phyloP scores from a whole-genome alignment of 1,140 invertebrate species.

The Agrilus planipennis region DNA sequence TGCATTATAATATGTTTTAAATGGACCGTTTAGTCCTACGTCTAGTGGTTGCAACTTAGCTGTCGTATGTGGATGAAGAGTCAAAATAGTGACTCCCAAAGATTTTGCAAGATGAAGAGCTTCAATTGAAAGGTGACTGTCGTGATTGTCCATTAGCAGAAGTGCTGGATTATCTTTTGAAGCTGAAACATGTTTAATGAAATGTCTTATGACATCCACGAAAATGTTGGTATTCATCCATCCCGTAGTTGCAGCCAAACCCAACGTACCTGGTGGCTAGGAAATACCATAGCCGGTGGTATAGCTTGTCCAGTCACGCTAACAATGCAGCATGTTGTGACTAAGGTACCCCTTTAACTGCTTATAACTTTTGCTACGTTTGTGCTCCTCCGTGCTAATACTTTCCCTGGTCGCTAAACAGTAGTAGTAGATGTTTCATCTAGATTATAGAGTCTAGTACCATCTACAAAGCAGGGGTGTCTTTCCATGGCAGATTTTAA shows the following conservation, averaged over 20 bases:
- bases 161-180: slow-evolving; percentile 19
- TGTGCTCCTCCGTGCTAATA: slow-evolving; percentile 27
- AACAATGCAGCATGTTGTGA: slow-evolving; percentile 31
- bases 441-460: slow-evolving; percentile 31
- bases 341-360: slow-evolving; percentile 33
- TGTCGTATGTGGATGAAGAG: slow-evolving; percentile 26
- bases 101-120: slow-evolving; percentile 23
- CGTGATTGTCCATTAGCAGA: slow-evolving; percentile 32
- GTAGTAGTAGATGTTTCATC: slow-evolving; percentile 36
- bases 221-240: slow-evolving; percentile 28
- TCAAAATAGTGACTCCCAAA: slow-evolving; percentile 13
- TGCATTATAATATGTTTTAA: slow-evolving; percentile 26
- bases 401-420: slow-evolving; percentile 32
- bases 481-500: slow-evolving; percentile 18
- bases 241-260: slow-evolving; percentile 21
- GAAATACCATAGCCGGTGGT: slow-evolving; percentile 25
- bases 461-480: slow-evolving; percentile 12
- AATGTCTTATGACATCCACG: slow-evolving; percentile 29
- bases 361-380: slow-evolving; percentile 32
- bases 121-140: slow-evolving; percentile 30
- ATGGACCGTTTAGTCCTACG: slow-evolving; percentile 29
- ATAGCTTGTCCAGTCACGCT: slow-evolving; percentile 22
- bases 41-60: slow-evolving; percentile 33
- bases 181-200: slow-evolving; percentile 23
- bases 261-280: slow-evolving; percentile 25